Evolutionary conservation across 2,113 vertebrate species (phyloP).

Genomic region (Pedionomus torquatus): DNA sequence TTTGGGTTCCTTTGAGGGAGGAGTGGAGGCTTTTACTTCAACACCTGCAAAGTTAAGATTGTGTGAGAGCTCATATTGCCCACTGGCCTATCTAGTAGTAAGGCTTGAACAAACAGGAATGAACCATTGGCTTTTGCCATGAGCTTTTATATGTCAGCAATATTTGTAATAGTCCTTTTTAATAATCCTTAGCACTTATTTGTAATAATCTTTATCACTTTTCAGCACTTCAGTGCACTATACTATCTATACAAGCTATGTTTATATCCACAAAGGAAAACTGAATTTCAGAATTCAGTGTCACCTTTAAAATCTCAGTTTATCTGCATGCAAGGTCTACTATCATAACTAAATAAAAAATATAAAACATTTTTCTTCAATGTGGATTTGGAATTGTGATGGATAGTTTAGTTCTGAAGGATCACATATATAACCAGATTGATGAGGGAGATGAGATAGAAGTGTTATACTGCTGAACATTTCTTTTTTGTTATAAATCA

Average conservation of each 20-base stretch:
- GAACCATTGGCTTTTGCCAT: background rate
- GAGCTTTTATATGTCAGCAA: background rate
- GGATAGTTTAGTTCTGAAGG: background rate
- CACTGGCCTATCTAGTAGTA: background rate
- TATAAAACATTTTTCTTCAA: background rate
- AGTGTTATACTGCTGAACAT: background rate
- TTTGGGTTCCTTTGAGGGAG: background rate
- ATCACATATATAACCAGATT: background rate
- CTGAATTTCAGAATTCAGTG: background rate
- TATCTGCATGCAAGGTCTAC: background rate
- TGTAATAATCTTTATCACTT: background rate
- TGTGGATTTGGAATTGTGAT: background rate
- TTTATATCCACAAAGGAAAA: background rate
- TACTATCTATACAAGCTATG: background rate
- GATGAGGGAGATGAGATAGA: constrained; percentile 5
- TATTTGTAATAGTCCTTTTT: background rate
- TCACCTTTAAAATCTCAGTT: constrained; percentile 20
- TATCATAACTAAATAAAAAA: background rate
- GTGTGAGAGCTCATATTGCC: background rate
- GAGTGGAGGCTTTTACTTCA: background rate
- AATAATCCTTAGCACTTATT: too few species aligned
- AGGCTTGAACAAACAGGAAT: background rate
- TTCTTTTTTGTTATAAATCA: constrained; percentile 22
- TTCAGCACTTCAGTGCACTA: background rate
- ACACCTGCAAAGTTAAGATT: background rate